phyloP scores from a whole-genome alignment of 1,140 invertebrate genomes.

The Mycetomoellerius zeteki region DNA sequence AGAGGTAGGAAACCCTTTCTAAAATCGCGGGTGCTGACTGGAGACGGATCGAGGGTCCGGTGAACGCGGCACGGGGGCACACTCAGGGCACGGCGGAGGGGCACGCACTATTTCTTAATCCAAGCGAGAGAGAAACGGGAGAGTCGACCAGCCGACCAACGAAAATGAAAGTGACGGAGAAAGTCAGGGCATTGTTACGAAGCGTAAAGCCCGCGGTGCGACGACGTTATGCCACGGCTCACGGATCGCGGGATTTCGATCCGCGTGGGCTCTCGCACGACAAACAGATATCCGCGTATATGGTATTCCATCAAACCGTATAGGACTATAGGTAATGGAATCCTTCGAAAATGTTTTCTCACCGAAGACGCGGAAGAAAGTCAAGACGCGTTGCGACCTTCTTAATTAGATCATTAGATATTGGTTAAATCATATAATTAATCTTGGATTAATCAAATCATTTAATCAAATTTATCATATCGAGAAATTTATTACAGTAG shows the following conservation, averaged over 20 bases:
- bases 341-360: not conserved
- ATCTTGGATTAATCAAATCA: too few relatives aligned
- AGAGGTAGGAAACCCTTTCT: slow-evolving; percentile 80
- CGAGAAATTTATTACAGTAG: too few relatives aligned
- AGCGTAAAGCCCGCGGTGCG: slow-evolving; percentile 80
- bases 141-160: slow-evolving; percentile 80
- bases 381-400: not conserved
- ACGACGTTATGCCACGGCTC: slow-evolving; percentile 63
- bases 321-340: too few relatives aligned
- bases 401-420: slow-evolving; percentile 7
- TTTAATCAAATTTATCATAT: not conserved
- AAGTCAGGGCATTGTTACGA: slow-evolving; percentile 86
- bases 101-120: slow-evolving; percentile 85
- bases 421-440: not conserved
- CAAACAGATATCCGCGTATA: not conserved
- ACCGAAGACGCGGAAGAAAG: not conserved
- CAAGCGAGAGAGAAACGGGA: slow-evolving; percentile 69
- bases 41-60: slow-evolving; percentile 55
- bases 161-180: slow-evolving; percentile 87
- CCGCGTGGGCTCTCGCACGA: slow-evolving; percentile 36
- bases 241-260: slow-evolving; percentile 62
- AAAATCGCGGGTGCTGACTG: slow-evolving; percentile 80
- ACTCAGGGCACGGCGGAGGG: slow-evolving; percentile 72
- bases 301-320: not conserved
- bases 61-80: slow-evolving; percentile 35